phyloP scores from a whole-genome alignment of 64 coral and sea anemone genomes.

The Hydrozoanthus tunicans region DNA sequence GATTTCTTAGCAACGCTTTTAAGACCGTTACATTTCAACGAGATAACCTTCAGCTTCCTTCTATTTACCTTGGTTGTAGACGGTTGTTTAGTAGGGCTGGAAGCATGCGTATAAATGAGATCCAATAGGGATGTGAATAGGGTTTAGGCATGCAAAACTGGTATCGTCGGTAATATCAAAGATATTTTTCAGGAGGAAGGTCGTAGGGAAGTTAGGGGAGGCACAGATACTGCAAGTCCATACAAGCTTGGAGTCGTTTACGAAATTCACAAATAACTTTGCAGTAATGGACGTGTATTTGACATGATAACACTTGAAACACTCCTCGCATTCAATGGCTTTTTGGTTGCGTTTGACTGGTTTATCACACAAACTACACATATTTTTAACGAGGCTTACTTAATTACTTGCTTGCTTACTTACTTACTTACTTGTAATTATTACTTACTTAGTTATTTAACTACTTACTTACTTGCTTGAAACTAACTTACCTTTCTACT shows the following conservation, averaged over 20 bases:
- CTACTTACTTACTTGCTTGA: too few species aligned
- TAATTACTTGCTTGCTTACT: too few species aligned
- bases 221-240: not conserved
- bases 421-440: too few species aligned
- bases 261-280: not conserved
- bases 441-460: too few species aligned
- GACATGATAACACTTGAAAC: constrained; percentile 9
- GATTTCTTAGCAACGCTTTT: constrained; percentile 63
- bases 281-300: not conserved
- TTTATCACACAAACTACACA: constrained; percentile 9
- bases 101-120: not conserved
- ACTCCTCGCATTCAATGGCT: not conserved
- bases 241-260: not conserved
- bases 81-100: constrained; percentile 21
- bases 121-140: constrained; percentile 40
- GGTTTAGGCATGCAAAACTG: constrained; percentile 3
- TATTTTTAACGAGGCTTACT: not conserved
- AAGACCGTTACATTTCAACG: constrained; percentile 35
- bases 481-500: too few species aligned
- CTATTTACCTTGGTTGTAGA: not conserved
- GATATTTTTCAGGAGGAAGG: constrained; percentile 59
- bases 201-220: constrained; percentile 53
- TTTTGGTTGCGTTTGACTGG: constrained; percentile 7
- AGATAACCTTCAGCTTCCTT: constrained; percentile 34
- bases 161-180: constrained; percentile 39